Evolutionary conservation across 1,140 invertebrate genomes (phyloP).

Genomic region (Megathymus violae): DNA sequence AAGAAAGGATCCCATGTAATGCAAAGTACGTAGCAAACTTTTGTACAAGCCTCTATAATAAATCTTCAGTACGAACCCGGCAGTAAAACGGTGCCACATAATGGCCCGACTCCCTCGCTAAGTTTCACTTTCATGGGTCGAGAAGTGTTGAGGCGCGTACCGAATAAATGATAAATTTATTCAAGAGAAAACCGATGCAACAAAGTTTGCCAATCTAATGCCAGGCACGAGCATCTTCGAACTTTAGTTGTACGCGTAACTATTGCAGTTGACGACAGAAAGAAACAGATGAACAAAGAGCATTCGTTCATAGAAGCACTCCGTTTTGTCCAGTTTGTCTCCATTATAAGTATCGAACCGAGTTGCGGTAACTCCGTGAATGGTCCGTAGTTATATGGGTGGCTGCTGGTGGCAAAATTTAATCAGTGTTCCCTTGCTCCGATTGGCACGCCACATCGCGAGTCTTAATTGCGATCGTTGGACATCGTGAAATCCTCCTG

Average conservation of each 20-base stretch:
- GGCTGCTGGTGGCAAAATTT: too few species aligned
- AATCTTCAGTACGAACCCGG: constrained; percentile 7
- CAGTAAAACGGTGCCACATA: constrained; percentile 13
- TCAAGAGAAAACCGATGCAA: constrained; percentile 39
- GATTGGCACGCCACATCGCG: too few species aligned
- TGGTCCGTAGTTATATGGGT: too few species aligned
- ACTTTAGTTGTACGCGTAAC: neutral
- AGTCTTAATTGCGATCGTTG: too few species aligned
- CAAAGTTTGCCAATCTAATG: constrained; percentile 46
- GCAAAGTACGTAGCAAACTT: neutral
- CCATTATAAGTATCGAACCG: too few species aligned
- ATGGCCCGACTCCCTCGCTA: constrained; percentile 8
- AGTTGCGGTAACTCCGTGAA: too few species aligned
- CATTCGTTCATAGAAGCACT: too few species aligned
- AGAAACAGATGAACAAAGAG: neutral
- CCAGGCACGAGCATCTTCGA: constrained; percentile 7
- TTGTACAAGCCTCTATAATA: constrained; percentile 9
- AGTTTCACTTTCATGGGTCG: constrained; percentile 45
- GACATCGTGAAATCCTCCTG: too few species aligned
- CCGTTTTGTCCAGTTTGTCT: too few species aligned
- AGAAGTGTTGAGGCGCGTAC: constrained; percentile 25
- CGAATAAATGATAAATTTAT: constrained; percentile 49
- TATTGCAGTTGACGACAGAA: neutral
- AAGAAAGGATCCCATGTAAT: neutral
- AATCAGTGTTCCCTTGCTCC: too few species aligned